phyloP scores from a whole-genome alignment of 2,888 invertebrate species.

The Molorchus minor region DNA sequence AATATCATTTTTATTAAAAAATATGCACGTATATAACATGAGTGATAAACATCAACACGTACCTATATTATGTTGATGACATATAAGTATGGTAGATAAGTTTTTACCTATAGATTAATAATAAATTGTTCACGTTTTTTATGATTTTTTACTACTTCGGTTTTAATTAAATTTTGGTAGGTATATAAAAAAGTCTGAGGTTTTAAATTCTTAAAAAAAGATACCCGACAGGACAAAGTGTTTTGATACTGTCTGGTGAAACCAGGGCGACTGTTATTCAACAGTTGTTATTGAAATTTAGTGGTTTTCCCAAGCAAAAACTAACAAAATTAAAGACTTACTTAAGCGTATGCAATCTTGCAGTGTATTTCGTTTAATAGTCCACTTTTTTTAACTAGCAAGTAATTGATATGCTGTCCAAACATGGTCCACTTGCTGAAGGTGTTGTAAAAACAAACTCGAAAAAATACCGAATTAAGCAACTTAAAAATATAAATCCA shows the following conservation, averaged over 20 bases:
- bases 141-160: too few species aligned
- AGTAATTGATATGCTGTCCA: slow-evolving; percentile 4
- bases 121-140: too few species aligned
- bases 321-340: slow-evolving; percentile 14
- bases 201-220: background rate
- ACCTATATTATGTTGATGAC: too few species aligned
- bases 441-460: background rate
- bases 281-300: slow-evolving; percentile 14
- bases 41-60: too few species aligned
- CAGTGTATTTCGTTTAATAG: slow-evolving; percentile 1
- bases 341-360: slow-evolving; percentile 19
- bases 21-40: too few species aligned
- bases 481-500: too few species aligned
- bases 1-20: too few species aligned
- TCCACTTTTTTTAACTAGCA: slow-evolving; percentile 4
- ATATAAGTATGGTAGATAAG: too few species aligned
- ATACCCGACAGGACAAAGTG: background rate
- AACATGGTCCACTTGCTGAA: background rate
- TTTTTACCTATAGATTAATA: too few species aligned
- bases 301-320: slow-evolving; percentile 13
- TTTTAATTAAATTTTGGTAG: too few species aligned
- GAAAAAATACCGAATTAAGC: background rate
- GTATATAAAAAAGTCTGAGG: too few species aligned
- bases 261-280: slow-evolving; percentile 6
- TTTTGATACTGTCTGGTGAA: slow-evolving; percentile 10